These are phyloP conservation scores for Stigmatopora nigra DNA, from an alignment of 2,113 vertebrate species.

Conservation along the genomic window DNA sequence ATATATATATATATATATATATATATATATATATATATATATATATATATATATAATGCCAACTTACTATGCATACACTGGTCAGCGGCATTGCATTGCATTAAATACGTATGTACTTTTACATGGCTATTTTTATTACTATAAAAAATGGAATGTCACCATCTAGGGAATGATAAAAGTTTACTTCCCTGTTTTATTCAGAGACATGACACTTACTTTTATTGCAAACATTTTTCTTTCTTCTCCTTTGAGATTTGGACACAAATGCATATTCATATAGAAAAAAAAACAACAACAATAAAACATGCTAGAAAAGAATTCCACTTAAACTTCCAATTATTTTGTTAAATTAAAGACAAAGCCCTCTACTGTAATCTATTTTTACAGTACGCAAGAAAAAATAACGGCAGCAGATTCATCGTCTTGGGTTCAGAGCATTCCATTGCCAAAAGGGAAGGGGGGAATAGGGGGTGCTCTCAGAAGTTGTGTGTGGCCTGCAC, in stretches of 20 bases:
- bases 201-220: not conserved
- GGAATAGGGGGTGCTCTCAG: conserved; percentile 17
- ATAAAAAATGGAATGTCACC: not conserved
- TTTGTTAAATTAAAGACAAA: conserved; percentile 51
- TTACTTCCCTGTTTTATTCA: not conserved
- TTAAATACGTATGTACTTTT: not conserved
- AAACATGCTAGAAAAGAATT: conserved; percentile 21
- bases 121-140: not conserved
- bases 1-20: not conserved
- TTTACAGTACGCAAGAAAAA: conserved; percentile 43
- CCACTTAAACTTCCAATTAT: conserved; percentile 46
- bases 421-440: conserved; percentile 44
- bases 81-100: not conserved
- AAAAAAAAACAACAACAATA: conserved; percentile 14
- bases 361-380: conserved; percentile 49
- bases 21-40: not conserved
- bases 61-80: not conserved
- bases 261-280: conserved; percentile 14
- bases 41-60: too few relatives aligned
- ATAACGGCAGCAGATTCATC: conserved; percentile 49
- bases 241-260: not conserved
- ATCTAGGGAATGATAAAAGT: not conserved
- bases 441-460: conserved; percentile 23
- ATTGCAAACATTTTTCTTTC: not conserved
- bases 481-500: conserved; percentile 72